Base-by-base conservation (phyloP, 2,888 invertebrate genomes). In the Silvanus unidentatus region DNA sequence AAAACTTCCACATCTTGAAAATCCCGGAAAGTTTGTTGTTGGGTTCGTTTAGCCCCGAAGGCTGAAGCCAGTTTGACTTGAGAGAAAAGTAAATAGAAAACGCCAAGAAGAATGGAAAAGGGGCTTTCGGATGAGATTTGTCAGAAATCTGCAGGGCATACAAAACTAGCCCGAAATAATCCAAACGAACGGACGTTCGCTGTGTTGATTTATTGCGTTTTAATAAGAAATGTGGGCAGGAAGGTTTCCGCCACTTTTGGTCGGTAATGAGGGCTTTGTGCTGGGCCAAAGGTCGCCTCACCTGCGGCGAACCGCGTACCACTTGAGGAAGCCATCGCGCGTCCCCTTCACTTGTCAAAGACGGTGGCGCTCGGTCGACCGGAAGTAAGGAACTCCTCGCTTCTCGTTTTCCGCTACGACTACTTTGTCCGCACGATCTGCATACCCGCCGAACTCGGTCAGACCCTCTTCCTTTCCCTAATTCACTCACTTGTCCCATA, bases 41-140 rank as follows among this genome's bases (percentile, higher is more conserved):
- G 47, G 22, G 52, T 52, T 52, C 48, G 52, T 50, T 52, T 42
- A 47, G 48, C 44, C n/a, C 42, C n/a, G 40, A 40, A 42, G 49
- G 37, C 30, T 41, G 41, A 29, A 9, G 11, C 10, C 32, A 8
- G 44, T 13, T 28, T 54, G 50, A 50, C 48, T 44, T 55, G 48
- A 54, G 57, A 58, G 62, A 62, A 64, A 64, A 64, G 64, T 66
- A 65, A 62, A 64, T 64, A 64, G 53, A 53, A 45, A 49, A 48
- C 57, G 49, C 56, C 53, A 59, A 57, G 60, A 58, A 59, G 61
- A 57, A 56, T 58, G 60, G 58, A 56, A 61, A 63, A 58, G 61
- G 59, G 58, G 61, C 57, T 57, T 52, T 57, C 51, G 55, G 54
- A 56, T 57, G 57, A 64, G 64, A 64, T 65, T 64, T 64, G 58